Percentiles rank a stretch among this genome's conserved stretches.
Conservation (phyloP, 2,113 vertebrate genomes). For the Epinephelus lanceolatus region DNA sequence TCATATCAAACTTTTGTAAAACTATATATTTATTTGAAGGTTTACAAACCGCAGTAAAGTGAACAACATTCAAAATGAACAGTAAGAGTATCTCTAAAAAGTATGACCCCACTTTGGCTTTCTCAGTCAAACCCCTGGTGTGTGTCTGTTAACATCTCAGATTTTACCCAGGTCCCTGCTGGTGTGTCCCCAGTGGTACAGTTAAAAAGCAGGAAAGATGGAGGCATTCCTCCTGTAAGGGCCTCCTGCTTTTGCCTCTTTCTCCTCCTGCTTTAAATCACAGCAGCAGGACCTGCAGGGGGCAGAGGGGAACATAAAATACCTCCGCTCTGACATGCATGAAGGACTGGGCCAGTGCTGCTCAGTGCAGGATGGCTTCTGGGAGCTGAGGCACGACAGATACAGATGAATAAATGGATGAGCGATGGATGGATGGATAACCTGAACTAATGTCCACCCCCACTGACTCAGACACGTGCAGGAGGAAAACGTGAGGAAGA, state of each 20-base stretch:
- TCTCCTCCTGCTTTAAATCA: slow-evolving; percentile 68
- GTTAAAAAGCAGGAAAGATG: slow-evolving; percentile 62
- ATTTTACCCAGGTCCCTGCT: slow-evolving; percentile 34
- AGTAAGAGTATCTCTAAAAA: background rate
- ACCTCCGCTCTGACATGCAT: slow-evolving; percentile 51
- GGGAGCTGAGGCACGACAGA: slow-evolving; percentile 20
- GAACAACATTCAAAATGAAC: background rate
- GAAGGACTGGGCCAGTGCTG: slow-evolving; percentile 34
- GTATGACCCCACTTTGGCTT: slow-evolving; percentile 18
- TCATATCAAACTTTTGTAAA: background rate
- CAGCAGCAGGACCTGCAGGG: slow-evolving; percentile 61
- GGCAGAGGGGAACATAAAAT: slow-evolving; percentile 71
- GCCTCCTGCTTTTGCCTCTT: slow-evolving; percentile 4
- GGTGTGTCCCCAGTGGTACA: slow-evolving; percentile 53
- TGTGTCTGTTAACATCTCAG: slow-evolving; percentile 36
- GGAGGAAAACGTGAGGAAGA: slow-evolving; percentile 21
- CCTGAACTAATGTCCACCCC: slow-evolving; percentile 37
- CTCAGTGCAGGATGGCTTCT: slow-evolving; percentile 28
- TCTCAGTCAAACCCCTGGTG: slow-evolving; percentile 12
- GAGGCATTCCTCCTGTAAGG: slow-evolving; percentile 29
- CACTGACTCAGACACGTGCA: slow-evolving; percentile 20
- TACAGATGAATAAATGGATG: slow-evolving; percentile 41
- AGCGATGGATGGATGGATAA: slow-evolving; percentile 42
- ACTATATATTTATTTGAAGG: background rate
- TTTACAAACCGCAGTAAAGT: background rate